Conservation (phyloP, 2,113 vertebrate genomes). For the Tachuris rubrigastra region DNA sequence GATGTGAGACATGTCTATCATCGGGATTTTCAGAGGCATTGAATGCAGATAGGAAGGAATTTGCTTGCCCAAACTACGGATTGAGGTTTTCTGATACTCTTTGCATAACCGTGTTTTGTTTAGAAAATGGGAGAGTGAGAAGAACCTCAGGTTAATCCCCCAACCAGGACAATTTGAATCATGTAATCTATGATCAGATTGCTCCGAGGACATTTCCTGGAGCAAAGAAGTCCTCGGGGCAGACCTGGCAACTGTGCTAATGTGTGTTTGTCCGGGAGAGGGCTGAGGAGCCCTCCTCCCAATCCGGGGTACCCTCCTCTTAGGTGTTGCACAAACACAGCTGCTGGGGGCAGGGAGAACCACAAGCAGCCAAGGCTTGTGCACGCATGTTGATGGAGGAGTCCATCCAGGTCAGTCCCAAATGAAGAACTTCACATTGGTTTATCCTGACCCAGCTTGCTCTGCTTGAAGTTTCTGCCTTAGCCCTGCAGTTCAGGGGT, state of each 20-base stretch:
- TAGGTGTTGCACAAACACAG: not conserved
- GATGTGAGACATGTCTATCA: not conserved
- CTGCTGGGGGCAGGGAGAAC: not conserved
- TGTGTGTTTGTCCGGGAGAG: not conserved
- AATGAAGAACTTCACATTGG: not conserved
- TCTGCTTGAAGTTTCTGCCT: not conserved
- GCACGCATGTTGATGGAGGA: not conserved
- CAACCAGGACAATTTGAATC: not conserved
- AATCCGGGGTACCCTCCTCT: not conserved
- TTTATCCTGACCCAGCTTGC: not conserved
- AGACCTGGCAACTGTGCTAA: not conserved
- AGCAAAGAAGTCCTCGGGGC: not conserved
- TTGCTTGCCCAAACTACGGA: not conserved
- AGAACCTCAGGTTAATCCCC: not conserved
- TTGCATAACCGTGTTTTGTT: not conserved
- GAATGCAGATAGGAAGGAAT: not conserved
- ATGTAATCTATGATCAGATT: accelerated
- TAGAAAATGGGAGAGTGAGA: accelerated
- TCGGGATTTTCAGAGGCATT: not conserved
- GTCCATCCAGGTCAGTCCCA: not conserved
- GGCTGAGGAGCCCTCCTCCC: not conserved
- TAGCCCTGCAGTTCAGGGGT: not conserved
- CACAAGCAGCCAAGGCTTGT: not conserved
- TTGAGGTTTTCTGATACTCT: not conserved
- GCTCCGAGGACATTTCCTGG: not conserved